phyloP scores from a whole-genome alignment of 2,797 vertebrate genomes.

The Gymnoscopelus microlampas region DNA sequence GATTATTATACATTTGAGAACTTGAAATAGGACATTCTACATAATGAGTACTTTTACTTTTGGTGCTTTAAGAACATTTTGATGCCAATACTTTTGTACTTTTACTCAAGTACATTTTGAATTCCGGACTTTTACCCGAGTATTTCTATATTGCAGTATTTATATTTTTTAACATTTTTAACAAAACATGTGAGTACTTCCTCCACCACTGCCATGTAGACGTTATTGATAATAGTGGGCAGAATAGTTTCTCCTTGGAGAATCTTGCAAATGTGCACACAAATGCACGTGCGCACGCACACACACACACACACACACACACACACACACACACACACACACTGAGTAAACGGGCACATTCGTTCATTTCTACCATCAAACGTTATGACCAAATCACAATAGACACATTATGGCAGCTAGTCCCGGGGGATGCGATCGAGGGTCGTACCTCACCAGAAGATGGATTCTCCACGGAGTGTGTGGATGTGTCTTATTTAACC shows the following conservation, averaged over 20 bases:
- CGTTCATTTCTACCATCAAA: slow-evolving; percentile 33
- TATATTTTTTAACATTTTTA: too few relatives aligned
- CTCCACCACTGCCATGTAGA: too few relatives aligned
- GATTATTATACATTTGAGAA: too few relatives aligned
- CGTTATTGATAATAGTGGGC: neutral
- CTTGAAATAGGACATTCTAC: too few relatives aligned
- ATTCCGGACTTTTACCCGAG: too few relatives aligned
- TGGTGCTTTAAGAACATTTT: too few relatives aligned
- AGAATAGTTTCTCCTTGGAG: slow-evolving; percentile 9
- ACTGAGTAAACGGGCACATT: neutral
- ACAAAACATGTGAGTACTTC: too few relatives aligned
- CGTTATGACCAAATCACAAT: slow-evolving; percentile 58
- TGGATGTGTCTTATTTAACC: slow-evolving; percentile 28
- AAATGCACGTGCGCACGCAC: too few relatives aligned
- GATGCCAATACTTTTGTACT: too few relatives aligned
- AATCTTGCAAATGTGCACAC: slow-evolving; percentile 1
- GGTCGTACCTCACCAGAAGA: slow-evolving; percentile 36
- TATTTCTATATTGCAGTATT: too few relatives aligned
- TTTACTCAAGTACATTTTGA: too few relatives aligned
- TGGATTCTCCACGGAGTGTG: slow-evolving; percentile 40
- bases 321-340: neutral
- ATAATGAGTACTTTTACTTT: too few relatives aligned
- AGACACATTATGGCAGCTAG: slow-evolving; percentile 51
- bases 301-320: neutral
- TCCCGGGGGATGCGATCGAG: slow-evolving; percentile 55